Percentiles rank a stretch among this genome's conserved stretches.
Conservation (phyloP, 2,113 vertebrate species). For the Rhynchopsitta pachyrhyncha region DNA sequence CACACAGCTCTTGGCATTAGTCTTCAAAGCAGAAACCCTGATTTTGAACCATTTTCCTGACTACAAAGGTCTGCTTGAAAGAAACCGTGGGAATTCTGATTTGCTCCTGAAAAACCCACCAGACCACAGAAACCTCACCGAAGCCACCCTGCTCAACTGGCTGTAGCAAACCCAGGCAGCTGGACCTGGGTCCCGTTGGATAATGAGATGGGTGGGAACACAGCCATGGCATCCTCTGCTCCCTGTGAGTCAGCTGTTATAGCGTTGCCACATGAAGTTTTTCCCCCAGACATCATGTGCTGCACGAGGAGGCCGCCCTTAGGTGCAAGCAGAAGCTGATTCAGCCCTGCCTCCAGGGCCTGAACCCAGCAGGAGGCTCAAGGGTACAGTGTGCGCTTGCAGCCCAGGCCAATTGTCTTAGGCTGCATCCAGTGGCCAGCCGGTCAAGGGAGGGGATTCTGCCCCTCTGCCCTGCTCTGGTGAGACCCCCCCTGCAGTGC, state of each 20-base stretch:
- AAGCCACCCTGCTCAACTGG: background rate
- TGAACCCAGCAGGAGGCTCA: background rate
- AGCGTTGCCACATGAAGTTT: background rate
- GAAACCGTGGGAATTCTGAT: background rate
- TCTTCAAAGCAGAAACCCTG: background rate
- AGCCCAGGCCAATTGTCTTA: background rate
- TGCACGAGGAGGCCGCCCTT: background rate
- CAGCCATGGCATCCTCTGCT: background rate
- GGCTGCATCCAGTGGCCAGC: background rate
- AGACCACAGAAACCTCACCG: too few relatives aligned
- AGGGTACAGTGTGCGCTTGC: background rate
- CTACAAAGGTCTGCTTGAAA: background rate
- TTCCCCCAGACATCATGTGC: background rate
- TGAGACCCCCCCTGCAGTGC: background rate
- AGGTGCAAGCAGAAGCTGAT: background rate
- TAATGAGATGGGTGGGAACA: background rate
- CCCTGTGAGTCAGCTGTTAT: background rate
- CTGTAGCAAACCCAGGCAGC: background rate
- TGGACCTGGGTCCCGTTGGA: background rate
- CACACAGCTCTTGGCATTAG: background rate
- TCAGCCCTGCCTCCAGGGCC: background rate
- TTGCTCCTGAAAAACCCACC: background rate
- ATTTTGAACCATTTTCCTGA: background rate
- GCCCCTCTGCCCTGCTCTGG: background rate
- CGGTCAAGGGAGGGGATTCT: background rate